Evolutionary conservation across 2,797 vertebrate species (phyloP), one percentile per base, ranked within the genome.

Genomic region (Carapus acus): DNA sequence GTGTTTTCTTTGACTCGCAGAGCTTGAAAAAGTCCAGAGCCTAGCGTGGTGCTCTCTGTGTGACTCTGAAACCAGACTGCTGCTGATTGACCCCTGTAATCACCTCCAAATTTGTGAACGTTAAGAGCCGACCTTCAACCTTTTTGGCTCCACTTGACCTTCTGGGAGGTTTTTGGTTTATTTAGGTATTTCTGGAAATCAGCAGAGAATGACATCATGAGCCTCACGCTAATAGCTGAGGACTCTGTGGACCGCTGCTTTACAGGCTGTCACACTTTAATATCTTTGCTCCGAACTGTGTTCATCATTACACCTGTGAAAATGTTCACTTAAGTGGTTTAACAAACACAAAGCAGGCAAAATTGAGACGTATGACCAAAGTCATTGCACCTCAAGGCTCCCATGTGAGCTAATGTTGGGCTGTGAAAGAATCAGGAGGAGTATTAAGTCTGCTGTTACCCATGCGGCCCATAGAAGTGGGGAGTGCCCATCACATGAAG

Each of bases 401-500:
- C 36, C 22, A 44, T 2, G 34, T n/a, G 53, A 41, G 27, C 14
- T 19, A 48, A 41, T 29, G 67, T 65, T 66, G 68, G 49, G 15
- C 24, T 45, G 62, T 58, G 60, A 79, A 58, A 77, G 73, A 71
- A 48, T 79, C 60, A 79, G 63, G 64, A 64, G 63, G 56, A 55
- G 42, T 1, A 20, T 38, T 21, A 48, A 39, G 52, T 14, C 50
- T 51, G 59, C 58, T 0, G 24, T 83, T 89, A 89, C 89, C 89
- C 89, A 4, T 84, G 83, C 60, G 85, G 86, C 77, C 72, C 23
- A 39, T 68, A 59, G 75, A 76, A 62, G 54, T 85, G 85, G 49
- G 81, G 65, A 19, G 71, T 77, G 77, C 68, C 80, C 72, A 79
- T 81, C 67, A 74, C 85, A 23, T 85, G 83, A 31, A 89, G 78